Evolutionary conservation across 2,888 invertebrate genomes (phyloP).

Genomic region (Phanerotoma sp.): DNA sequence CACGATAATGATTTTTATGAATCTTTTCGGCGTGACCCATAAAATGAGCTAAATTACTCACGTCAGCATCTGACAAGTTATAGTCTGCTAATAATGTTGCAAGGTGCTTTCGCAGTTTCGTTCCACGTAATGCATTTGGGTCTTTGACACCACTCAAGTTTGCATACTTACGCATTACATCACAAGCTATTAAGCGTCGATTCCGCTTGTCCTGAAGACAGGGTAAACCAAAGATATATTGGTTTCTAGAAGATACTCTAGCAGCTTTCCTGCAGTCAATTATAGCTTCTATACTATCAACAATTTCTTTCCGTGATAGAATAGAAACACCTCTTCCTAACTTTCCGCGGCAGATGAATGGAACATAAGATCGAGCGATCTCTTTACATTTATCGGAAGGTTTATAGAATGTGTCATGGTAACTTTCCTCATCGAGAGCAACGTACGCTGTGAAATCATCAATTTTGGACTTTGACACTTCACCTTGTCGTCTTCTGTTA

Average conservation of each 20-base stretch:
- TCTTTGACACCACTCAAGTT: neutral
- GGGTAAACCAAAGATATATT: slow-evolving; percentile 4
- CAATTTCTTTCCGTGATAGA: neutral
- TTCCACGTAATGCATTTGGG: slow-evolving; percentile 1
- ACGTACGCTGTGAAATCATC: slow-evolving; percentile 1
- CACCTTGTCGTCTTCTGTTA: slow-evolving; percentile 1
- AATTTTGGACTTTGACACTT: slow-evolving; percentile 4
- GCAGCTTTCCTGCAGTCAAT: neutral
- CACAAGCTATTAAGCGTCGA: neutral
- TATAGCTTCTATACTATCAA: neutral
- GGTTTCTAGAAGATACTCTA: neutral
- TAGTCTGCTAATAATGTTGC: slow-evolving; percentile 2
- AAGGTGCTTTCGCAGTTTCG: neutral
- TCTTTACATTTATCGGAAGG: slow-evolving; percentile 1
- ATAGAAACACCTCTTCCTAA: neutral
- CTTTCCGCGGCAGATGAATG: neutral
- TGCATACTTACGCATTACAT: slow-evolving; percentile 2
- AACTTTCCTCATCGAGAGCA: neutral
- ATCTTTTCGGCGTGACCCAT: slow-evolving; percentile 12
- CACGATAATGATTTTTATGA: slow-evolving; percentile 2
- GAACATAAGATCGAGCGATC: slow-evolving; percentile 4
- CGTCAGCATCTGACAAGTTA: slow-evolving; percentile 1
- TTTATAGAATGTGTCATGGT: slow-evolving; percentile 1
- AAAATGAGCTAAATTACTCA: neutral
- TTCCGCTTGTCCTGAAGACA: neutral